Evolutionary conservation across 2,888 invertebrate genomes (phyloP).

Genomic region (Nowickia ferox): DNA sequence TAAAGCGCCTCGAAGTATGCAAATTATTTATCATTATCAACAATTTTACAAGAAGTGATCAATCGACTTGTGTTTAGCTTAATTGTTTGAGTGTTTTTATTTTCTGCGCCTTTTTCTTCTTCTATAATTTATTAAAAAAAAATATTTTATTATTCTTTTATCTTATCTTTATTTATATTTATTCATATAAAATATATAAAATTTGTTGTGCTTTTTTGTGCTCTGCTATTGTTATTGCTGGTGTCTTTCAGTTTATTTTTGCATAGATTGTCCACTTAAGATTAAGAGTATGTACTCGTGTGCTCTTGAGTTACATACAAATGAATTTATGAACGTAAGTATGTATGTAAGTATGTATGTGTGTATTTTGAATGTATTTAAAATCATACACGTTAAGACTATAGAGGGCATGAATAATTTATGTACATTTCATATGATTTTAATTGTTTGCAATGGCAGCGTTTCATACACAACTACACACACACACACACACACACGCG

Average conservation of each 20-base stretch:
- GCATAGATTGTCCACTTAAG: constrained; percentile 83
- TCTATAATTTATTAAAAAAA: constrained; percentile 30
- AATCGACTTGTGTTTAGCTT: constrained; percentile 34
- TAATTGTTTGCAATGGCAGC: constrained; percentile 82
- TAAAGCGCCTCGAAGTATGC: constrained; percentile 29
- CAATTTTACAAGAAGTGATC: constrained; percentile 20
- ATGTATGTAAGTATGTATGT: constrained; percentile 13
- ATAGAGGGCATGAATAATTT: constrained; percentile 80
- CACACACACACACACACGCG: constrained; percentile 33
- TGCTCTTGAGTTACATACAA: constrained; percentile 56
- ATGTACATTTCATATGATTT: constrained; percentile 83
- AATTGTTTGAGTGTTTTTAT: constrained; percentile 46
- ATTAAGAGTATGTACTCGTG: constrained; percentile 76
- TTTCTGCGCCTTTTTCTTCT: constrained; percentile 8
- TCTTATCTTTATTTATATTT: constrained; percentile 48
- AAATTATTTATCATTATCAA: constrained; percentile 9
- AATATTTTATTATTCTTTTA: constrained; percentile 46
- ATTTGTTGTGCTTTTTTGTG: constrained; percentile 31
- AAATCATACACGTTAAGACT: constrained; percentile 32
- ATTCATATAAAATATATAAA: constrained; percentile 54
- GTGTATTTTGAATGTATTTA: not conserved
- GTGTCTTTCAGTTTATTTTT: constrained; percentile 74
- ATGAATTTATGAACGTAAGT: not conserved
- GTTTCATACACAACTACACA: constrained; percentile 72
- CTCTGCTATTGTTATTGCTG: constrained; percentile 6